phyloP scores from a whole-genome alignment of 2,797 vertebrate species.

The Cygnus olor region DNA sequence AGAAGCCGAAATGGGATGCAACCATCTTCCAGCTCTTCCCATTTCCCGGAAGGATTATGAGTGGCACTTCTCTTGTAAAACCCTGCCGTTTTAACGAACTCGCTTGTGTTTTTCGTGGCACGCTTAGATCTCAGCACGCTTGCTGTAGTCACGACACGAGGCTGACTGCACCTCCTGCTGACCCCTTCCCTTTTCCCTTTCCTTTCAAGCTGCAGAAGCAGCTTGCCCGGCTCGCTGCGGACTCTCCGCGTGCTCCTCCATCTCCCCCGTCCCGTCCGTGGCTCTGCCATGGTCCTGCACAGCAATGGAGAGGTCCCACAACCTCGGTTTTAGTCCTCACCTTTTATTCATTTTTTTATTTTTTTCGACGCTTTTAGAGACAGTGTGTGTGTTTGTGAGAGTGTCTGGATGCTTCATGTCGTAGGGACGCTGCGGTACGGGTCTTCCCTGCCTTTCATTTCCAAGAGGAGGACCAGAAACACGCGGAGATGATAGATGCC shows the following conservation, averaged over 20 bases:
- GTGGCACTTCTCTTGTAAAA: background rate
- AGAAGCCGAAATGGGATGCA: background rate
- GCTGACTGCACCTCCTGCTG: background rate
- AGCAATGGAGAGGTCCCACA: rapidly evolving
- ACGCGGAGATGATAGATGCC: background rate
- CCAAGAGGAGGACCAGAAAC: background rate
- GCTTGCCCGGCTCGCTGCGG: background rate
- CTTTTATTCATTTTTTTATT: background rate
- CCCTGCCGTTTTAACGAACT: background rate
- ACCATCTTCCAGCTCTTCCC: background rate
- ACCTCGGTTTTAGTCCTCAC: background rate
- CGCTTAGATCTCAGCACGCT: too few relatives aligned
- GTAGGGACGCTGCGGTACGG: background rate
- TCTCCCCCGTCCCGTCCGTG: background rate
- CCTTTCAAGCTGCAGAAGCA: background rate
- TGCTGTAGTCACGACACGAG: rapidly evolving
- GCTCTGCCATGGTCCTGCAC: background rate
- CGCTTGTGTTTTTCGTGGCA: background rate
- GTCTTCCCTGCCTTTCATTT: background rate
- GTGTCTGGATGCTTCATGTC: background rate
- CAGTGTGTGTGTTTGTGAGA: rapidly evolving
- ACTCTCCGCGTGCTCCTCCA: background rate
- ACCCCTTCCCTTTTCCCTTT: background rate
- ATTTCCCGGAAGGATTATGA: background rate
- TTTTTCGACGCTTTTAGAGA: background rate